Base-by-base conservation (phyloP, 1,140 invertebrate genomes). In the Lepidurus couesii region DNA sequence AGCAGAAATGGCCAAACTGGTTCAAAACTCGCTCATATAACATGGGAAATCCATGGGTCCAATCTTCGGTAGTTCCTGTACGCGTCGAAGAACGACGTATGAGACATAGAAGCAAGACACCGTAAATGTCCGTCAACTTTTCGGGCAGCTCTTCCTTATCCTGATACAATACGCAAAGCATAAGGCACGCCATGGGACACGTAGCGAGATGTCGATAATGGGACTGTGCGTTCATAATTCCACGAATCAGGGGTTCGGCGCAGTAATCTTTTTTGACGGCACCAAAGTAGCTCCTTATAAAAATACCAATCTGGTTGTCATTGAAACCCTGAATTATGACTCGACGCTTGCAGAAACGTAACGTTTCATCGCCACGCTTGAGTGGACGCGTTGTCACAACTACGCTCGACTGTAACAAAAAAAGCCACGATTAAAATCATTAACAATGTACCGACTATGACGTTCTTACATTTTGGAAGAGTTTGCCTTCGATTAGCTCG, bases 91-190 rank as follows among this genome's bases (percentile, higher is more conserved):
- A 76, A n/a, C 78, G n/a, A 43, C 73, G 47, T n/a, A 76, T 13
- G 21, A 79, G 42, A n/a, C 78, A 79, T 11, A 16, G 21, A 53
- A 79, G 45, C 75, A 79, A 75, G 42, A 76, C 13, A 42, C 26
- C 26, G 78, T 79, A 79, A 26, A 79, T 42, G 44, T 77, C 75
- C 34, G 78, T 79, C 78, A 77, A 53, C 42, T 44, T 76, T 7
- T 21, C 34, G 8, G 78, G 78, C 44, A 79, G 45, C n/a, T 75
- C 76, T 13, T 77, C 78, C 11, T 80, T 80, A 1, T 80, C 79
- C 42, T 81, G 80, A 42, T 81, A 81, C 16, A 82, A 43, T 79
- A 82, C 81, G 44, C 82, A 82, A 13, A 82, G 53, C 78, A 82
- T 77, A 74, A 81, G 81, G 34, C 82, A 82, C 42, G 82, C 80